Percentiles rank a stretch among this genome's conserved stretches.
phyloP scores from a whole-genome alignment of 2,113 vertebrate genomes.

The Zosterops japonicus region DNA sequence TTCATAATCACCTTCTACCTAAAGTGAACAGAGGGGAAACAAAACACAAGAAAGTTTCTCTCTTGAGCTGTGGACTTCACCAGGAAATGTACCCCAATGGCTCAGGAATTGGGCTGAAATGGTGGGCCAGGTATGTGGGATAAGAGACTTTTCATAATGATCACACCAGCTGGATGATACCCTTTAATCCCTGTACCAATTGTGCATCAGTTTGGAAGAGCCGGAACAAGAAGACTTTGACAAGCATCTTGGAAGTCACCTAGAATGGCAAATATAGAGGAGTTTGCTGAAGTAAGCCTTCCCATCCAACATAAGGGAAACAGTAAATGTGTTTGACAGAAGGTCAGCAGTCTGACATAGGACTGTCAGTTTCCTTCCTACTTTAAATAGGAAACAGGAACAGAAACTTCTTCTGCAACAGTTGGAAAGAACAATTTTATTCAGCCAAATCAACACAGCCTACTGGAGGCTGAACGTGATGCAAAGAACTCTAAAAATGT shows the following conservation, averaged over 20 bases:
- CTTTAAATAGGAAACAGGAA: constrained; percentile 31
- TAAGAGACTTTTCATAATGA: background rate
- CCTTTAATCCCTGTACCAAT: background rate
- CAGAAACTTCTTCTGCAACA: constrained; percentile 27
- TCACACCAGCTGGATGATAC: background rate
- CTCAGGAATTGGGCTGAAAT: background rate
- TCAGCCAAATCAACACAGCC: background rate
- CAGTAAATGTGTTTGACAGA: background rate
- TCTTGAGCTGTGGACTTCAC: background rate
- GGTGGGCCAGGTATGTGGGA: background rate
- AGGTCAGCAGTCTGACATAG: background rate
- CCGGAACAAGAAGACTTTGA: background rate
- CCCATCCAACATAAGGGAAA: background rate
- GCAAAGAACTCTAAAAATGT: background rate
- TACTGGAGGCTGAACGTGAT: background rate
- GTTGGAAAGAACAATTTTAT: background rate
- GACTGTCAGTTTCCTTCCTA: background rate
- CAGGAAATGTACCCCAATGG: accelerated
- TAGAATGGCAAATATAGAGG: accelerated
- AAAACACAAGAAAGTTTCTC: background rate
- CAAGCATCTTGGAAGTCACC: background rate
- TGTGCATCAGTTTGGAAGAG: background rate
- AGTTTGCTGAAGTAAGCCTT: background rate
- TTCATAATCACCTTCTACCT: background rate
- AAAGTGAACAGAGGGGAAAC: background rate